Conservation (phyloP, 2,113 vertebrate species). For the Laticauda laticaudata region DNA sequence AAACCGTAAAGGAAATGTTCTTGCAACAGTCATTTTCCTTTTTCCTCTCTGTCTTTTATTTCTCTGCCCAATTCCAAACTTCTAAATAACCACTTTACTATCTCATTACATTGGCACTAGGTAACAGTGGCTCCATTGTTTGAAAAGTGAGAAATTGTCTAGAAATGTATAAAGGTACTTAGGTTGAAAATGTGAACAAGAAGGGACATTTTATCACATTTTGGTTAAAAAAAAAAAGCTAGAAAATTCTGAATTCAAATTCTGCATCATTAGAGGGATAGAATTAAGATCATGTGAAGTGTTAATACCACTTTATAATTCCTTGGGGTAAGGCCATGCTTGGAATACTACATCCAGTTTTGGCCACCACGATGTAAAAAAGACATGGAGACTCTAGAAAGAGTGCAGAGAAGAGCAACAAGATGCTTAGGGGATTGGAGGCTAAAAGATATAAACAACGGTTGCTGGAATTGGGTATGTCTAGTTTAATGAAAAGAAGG, state of each 20-base stretch:
- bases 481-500: no score
- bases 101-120: background rate
- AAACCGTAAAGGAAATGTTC: background rate
- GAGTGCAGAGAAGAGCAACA: no score
- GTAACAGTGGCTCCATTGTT: background rate
- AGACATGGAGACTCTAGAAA: no score
- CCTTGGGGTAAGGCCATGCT: no score
- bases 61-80: background rate
- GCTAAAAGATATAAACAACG: no score
- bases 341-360: no score
- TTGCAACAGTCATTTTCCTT: background rate
- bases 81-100: background rate
- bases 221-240: background rate
- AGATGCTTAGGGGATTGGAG: no score
- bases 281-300: no score
- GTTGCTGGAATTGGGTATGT: no score
- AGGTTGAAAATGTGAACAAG: background rate
- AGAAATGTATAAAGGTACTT: background rate
- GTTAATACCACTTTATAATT: no score
- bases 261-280: no score
- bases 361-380: no score
- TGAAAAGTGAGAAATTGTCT: constrained; percentile 1
- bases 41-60: background rate
- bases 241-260: background rate
- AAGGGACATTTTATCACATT: background rate